Evolutionary conservation across 2,888 invertebrate species (phyloP).

Genomic region (Dryocosmus kuriphilus): DNA sequence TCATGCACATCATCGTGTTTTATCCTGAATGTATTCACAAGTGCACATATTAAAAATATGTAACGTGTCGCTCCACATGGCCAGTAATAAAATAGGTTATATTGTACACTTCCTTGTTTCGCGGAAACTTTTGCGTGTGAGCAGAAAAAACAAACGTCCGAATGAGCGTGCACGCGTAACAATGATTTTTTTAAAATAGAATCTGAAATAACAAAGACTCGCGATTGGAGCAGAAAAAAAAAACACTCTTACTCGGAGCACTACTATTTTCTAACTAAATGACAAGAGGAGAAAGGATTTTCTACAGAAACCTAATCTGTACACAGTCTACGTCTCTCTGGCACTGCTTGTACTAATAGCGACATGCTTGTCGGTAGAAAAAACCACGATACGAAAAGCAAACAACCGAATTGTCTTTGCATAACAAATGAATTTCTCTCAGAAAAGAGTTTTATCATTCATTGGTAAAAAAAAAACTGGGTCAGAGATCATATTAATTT

Average conservation of each 20-base stretch:
- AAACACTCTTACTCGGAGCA: neutral
- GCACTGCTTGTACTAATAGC: neutral
- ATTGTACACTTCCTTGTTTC: neutral
- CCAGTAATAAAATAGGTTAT: neutral
- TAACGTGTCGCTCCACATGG: neutral
- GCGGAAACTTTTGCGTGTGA: neutral
- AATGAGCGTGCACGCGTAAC: neutral
- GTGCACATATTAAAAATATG: neutral
- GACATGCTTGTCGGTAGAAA: neutral
- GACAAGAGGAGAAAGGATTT: constrained; percentile 24
- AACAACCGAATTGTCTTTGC: neutral
- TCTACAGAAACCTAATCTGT: constrained; percentile 8
- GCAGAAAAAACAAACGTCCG: neutral
- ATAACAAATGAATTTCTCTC: neutral
- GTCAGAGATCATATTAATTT: too few relatives aligned
- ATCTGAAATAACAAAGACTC: neutral
- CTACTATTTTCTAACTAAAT: constrained; percentile 22
- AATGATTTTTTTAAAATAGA: neutral
- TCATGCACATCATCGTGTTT: neutral
- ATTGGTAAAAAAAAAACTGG: too few relatives aligned
- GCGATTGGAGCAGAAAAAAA: neutral
- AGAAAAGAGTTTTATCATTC: neutral
- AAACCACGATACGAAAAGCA: neutral
- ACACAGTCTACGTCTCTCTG: neutral
- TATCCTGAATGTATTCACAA: neutral